A percentile compares a stretch with the other conserved stretches of the same genome.
Conservation (phyloP, 2,113 vertebrate genomes). For the Antechinus stuartii region DNA sequence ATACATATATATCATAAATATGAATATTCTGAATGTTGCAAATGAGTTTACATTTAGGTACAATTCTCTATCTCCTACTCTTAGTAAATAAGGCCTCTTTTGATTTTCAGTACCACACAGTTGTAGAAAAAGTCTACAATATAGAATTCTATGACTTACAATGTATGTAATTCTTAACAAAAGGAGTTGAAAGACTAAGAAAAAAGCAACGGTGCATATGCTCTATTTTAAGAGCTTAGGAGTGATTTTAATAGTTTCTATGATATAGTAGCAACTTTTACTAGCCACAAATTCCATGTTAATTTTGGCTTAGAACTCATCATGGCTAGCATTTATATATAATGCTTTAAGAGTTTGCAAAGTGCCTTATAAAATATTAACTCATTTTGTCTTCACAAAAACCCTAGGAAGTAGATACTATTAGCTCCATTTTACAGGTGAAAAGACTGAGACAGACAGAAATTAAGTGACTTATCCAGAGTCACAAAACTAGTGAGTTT, state of each 20-base stretch:
- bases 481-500: not conserved
- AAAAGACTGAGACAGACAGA: not conserved
- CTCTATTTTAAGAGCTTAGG: conserved; percentile 11
- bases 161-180: not conserved
- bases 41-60: conserved; percentile 25
- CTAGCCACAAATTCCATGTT: not conserved
- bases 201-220: conserved; percentile 65
- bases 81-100: conserved; percentile 38
- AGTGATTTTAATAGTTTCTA: not conserved
- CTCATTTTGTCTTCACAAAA: not conserved
- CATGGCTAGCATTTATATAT: not conserved
- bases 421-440: not conserved
- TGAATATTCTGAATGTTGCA: conserved; percentile 1
- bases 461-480: not conserved
- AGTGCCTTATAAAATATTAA: not conserved
- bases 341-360: not conserved
- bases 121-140: not conserved
- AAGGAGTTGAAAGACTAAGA: not conserved
- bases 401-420: not conserved
- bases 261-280: conserved; percentile 21
- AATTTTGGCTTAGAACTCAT: conserved; percentile 50
- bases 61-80: conserved; percentile 49
- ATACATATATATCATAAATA: too few relatives aligned
- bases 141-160: not conserved
- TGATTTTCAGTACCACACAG: conserved; percentile 11